Conservation (phyloP, 2,797 vertebrate species). For the Acanthiza pusilla region DNA sequence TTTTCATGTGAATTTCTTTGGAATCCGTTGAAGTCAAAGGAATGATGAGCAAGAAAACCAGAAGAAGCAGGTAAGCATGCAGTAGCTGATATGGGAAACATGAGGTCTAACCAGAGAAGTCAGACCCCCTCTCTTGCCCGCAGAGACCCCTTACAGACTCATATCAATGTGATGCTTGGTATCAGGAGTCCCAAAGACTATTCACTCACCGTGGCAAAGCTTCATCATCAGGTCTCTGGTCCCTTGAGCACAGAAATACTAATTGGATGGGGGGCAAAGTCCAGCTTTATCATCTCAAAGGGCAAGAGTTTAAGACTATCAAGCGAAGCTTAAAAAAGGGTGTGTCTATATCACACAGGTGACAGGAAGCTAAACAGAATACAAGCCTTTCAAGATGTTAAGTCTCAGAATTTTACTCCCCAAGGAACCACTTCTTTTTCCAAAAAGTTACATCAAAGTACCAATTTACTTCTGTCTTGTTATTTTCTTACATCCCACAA, state of each 20-base stretch:
- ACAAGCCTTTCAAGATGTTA: background rate
- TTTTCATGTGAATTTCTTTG: background rate
- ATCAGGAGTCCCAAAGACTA: background rate
- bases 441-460: background rate
- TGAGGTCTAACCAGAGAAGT: background rate
- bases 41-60: background rate
- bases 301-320: background rate
- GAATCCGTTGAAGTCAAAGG: background rate
- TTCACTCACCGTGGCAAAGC: background rate
- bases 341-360: background rate
- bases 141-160: background rate
- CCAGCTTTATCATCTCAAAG: background rate
- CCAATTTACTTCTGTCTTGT: background rate
- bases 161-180: rapidly evolving
- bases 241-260: background rate
- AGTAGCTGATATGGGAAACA: background rate
- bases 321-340: background rate
- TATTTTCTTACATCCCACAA: background rate
- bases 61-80: background rate
- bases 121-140: background rate
- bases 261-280: background rate
- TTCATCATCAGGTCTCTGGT: background rate
- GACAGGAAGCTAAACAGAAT: background rate
- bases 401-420: background rate
- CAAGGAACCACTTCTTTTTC: background rate